Percentiles rank a stretch among this genome's conserved stretches.
Conservation (phyloP, 2,888 invertebrate genomes). For the Lasioglossum lativentre region DNA sequence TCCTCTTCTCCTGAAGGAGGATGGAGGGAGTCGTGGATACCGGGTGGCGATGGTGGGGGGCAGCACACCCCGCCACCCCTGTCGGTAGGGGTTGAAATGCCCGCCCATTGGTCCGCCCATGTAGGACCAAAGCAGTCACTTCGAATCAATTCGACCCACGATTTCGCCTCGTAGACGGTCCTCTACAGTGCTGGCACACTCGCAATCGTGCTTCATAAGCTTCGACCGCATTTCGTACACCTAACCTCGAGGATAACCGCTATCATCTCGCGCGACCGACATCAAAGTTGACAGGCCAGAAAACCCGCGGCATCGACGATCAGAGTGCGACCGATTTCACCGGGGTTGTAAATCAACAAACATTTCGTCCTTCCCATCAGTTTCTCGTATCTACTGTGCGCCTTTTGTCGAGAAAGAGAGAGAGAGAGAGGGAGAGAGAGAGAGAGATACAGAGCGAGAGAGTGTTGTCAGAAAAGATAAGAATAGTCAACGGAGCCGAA, state of each 20-base stretch:
- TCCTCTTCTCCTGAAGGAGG: conserved; percentile 56
- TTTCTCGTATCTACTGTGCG: neutral
- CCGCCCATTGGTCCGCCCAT: conserved; percentile 74
- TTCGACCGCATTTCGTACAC: conserved; percentile 47
- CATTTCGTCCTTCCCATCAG: neutral
- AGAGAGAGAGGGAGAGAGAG: neutral
- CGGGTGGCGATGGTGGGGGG: conserved; percentile 53
- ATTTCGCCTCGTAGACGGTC: conserved; percentile 70
- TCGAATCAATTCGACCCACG: conserved; percentile 74
- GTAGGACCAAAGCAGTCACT: conserved; percentile 68
- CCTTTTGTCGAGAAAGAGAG: neutral
- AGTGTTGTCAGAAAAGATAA: neutral
- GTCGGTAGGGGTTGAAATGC: conserved; percentile 63
- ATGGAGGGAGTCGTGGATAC: conserved; percentile 57
- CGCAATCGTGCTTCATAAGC: conserved; percentile 63
- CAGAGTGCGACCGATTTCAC: neutral
- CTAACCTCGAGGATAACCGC: conserved; percentile 38
- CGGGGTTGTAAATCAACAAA: neutral
- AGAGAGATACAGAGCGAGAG: neutral
- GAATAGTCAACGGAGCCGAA: neutral
- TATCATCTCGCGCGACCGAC: conserved; percentile 11
- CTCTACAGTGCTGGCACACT: conserved; percentile 49
- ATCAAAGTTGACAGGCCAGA: neutral
- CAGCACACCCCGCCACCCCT: conserved; percentile 36
- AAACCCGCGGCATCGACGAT: neutral